Percentiles rank a stretch among this genome's conserved stretches.
Evolutionary conservation across 2,113 vertebrate genomes (phyloP).

Genomic region (Sakesphorus luctuosus): DNA sequence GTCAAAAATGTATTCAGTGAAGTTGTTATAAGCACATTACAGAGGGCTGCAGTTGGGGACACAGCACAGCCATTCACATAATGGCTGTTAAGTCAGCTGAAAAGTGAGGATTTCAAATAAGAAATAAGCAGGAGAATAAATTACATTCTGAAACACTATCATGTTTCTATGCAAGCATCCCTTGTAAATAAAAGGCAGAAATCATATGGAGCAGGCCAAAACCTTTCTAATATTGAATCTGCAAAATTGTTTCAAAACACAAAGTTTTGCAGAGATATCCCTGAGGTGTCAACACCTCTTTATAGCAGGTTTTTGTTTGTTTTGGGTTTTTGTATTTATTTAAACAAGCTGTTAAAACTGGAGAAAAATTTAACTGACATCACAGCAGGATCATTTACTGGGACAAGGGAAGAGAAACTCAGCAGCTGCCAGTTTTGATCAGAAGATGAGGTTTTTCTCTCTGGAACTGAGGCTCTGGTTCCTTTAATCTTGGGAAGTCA

Average conservation of each 20-base stretch:
- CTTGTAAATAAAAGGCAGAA: conserved; percentile 35
- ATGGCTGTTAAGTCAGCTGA: background rate
- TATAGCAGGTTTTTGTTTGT: background rate
- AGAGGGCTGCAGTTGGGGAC: background rate
- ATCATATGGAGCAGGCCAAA: background rate
- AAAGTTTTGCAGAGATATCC: conserved; percentile 36
- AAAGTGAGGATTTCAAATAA: background rate
- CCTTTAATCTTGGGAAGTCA: background rate
- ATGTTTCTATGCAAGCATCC: background rate
- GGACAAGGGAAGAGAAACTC: conserved; percentile 4
- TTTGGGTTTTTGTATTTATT: background rate
- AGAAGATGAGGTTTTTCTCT: background rate
- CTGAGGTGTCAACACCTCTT: conserved; percentile 48
- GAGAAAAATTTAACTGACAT: conserved; percentile 2
- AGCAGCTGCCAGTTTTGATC: background rate
- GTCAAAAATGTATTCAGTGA: background rate
- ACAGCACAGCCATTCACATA: background rate
- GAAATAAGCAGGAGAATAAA: background rate
- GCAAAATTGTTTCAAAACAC: conserved; percentile 39
- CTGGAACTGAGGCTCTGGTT: background rate
- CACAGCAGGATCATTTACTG: background rate
- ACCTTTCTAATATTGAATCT: conserved; percentile 12
- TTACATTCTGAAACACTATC: background rate
- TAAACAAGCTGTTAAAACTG: conserved; percentile 30
- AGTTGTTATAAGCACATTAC: background rate